These are phyloP conservation scores for Bombus picipes DNA, from an alignment of 1,140 invertebrate species.

Conservation along the genomic window DNA sequence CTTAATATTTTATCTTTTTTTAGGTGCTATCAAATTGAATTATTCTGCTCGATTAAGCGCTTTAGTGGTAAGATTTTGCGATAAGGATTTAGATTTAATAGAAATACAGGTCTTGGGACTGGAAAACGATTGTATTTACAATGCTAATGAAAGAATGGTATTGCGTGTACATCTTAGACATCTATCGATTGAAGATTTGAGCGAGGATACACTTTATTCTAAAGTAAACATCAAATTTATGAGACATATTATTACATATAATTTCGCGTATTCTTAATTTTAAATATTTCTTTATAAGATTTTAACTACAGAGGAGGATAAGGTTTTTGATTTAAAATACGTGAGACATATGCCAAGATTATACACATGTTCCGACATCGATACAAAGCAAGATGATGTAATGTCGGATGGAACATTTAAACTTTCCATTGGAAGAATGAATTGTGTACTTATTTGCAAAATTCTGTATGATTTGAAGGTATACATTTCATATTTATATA, in stretches of 20 bases:
- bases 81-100: slow-evolving; percentile 88
- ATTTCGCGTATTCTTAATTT: slow-evolving; percentile 12
- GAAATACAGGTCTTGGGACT: slow-evolving; percentile 86
- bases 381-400: slow-evolving; percentile 81
- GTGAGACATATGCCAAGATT: slow-evolving; percentile 86
- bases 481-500: slow-evolving; percentile 53
- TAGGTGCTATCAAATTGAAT: slow-evolving; percentile 89
- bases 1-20: slow-evolving; percentile 16
- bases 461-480: slow-evolving; percentile 88
- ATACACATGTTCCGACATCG: slow-evolving; percentile 81
- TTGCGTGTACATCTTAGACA: slow-evolving; percentile 87
- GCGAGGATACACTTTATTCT: slow-evolving; percentile 89
- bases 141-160: slow-evolving; percentile 91
- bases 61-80: slow-evolving; percentile 86
- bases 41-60: slow-evolving; percentile 88
- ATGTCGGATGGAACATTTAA: slow-evolving; percentile 88
- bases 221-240: slow-evolving; percentile 84
- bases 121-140: slow-evolving; percentile 90
- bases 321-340: slow-evolving; percentile 90
- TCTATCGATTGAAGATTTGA: slow-evolving; percentile 88
- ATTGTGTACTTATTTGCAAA: slow-evolving; percentile 88
- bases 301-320: slow-evolving; percentile 89
- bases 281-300: slow-evolving; percentile 80
- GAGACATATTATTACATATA: neutral
- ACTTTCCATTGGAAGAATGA: slow-evolving; percentile 87